Base-by-base conservation (phyloP, 2,113 vertebrate genomes). In the Pelusios castaneus region DNA sequence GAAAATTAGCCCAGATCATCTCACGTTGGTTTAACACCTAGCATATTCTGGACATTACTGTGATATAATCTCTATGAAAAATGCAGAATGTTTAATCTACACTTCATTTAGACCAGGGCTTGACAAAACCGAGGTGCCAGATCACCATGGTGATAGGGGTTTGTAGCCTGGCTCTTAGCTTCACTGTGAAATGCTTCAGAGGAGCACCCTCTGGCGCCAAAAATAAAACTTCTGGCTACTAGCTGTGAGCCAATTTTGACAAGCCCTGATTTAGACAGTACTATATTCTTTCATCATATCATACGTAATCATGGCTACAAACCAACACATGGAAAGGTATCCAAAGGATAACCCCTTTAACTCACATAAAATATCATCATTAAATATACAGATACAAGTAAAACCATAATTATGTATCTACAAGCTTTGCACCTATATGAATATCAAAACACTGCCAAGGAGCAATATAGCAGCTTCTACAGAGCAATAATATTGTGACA, bases 281-380 rank as follows among this genome's bases (percentile, higher is more conserved):
- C 19, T 75, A 55, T 47, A 88, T 38, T 94, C 85, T 84, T 29
- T 2, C 22, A 77, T 45, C 21, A 27, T 2, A 45, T 8, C 0
- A 0, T 1, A 1, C 60, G 58, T 78, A 31, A 60, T n/a, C 52
- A 70, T 54, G 81, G 2, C 11, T 5, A 43, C 0, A 1, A 1
- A 2, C 12, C 45, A 43, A 27, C 9, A 55, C 8, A 24, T 6
- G 93, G 76, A 79, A 34, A 3, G 82, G 6, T n/a, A 87, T 55
- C 2, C 45, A 16, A 63, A 90, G 5, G 82, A 8, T 14, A 87
- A 29, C 12, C 13, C 85, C 80, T 82, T 29, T 2, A n/a, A 55
- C 22, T 67, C 24, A 60, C 45, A 47, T 27, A 27, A n/a, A 21
- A 56, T 2, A 34, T n/a, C 29, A 7, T 49, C 60, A 80, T 38